Evolutionary conservation across 2,888 invertebrate genomes (phyloP).

Genomic region (Drosophila sordidula): DNA sequence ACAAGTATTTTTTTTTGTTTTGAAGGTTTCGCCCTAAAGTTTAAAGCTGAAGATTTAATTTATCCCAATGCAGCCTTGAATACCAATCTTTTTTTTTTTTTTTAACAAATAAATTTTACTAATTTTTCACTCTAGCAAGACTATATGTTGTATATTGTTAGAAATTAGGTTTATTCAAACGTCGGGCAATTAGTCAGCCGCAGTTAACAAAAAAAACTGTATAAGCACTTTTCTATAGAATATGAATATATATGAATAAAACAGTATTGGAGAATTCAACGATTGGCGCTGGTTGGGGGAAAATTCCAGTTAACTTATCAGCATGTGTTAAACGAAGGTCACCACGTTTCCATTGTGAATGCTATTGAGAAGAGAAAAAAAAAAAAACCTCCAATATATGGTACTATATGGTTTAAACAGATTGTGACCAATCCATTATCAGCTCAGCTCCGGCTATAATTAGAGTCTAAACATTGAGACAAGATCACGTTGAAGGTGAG

Average conservation of each 20-base stretch:
- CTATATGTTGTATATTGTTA: neutral
- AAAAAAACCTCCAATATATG: neutral
- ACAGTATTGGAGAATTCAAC: neutral
- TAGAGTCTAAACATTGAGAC: constrained; percentile 17
- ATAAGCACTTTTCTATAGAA: neutral
- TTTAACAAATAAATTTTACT: no score
- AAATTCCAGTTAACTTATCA: neutral
- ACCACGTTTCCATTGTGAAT: neutral
- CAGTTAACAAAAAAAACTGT: neutral
- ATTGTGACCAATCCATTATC: constrained; percentile 39
- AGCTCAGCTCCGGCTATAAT: constrained; percentile 19
- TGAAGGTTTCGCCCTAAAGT: no score
- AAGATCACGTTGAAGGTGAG: constrained; percentile 38
- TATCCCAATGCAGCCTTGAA: no score
- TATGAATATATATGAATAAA: neutral
- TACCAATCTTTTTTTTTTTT: no score
- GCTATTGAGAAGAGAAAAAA: constrained; percentile 1
- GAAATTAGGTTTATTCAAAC: neutral
- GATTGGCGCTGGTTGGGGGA: neutral
- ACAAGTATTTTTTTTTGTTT: no score
- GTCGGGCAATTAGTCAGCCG: neutral
- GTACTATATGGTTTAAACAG: neutral
- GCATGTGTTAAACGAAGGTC: neutral
- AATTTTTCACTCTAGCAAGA: no score
- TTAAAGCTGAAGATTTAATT: no score